A percentile compares a stretch with the other conserved stretches of the same genome.
Conservation (phyloP, 1,140 invertebrate species). For the Drosophila mojavensis region DNA sequence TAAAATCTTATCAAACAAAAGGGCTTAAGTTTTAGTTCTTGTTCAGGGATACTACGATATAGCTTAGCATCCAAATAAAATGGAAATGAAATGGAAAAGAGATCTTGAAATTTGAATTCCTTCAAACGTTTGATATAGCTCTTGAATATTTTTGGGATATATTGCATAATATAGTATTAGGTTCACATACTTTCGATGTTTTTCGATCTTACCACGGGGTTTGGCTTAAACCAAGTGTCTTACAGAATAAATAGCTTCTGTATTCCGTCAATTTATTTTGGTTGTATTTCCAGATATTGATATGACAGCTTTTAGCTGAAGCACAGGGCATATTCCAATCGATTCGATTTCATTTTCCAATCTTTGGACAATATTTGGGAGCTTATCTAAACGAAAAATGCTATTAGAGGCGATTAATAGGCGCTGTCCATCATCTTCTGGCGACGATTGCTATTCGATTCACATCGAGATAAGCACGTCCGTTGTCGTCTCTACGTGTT, state of each 20-base stretch:
- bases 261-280: background rate
- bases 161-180: too few species aligned
- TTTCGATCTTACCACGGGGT: too few species aligned
- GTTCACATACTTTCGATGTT: too few species aligned
- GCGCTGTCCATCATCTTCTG: slow-evolving; percentile 79
- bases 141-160: background rate
- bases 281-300: background rate
- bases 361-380: slow-evolving; percentile 33
- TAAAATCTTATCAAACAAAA: too few species aligned
- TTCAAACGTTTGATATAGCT: too few species aligned
- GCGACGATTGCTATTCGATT: slow-evolving; percentile 71
- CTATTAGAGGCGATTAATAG: slow-evolving; percentile 82
- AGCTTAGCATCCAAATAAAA: too few species aligned
- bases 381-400: slow-evolving; percentile 75
- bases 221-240: background rate
- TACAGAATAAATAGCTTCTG: background rate
- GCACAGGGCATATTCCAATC: slow-evolving; percentile 33
- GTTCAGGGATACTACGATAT: too few species aligned
- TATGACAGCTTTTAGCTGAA: background rate
- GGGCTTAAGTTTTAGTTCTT: too few species aligned
- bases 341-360: slow-evolving; percentile 24
- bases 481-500: slow-evolving; percentile 30
- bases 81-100: too few species aligned
- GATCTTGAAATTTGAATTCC: too few species aligned
- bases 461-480: slow-evolving; percentile 62